Conservation (phyloP, 2,888 invertebrate genomes). For the Smittia sp. region DNA sequence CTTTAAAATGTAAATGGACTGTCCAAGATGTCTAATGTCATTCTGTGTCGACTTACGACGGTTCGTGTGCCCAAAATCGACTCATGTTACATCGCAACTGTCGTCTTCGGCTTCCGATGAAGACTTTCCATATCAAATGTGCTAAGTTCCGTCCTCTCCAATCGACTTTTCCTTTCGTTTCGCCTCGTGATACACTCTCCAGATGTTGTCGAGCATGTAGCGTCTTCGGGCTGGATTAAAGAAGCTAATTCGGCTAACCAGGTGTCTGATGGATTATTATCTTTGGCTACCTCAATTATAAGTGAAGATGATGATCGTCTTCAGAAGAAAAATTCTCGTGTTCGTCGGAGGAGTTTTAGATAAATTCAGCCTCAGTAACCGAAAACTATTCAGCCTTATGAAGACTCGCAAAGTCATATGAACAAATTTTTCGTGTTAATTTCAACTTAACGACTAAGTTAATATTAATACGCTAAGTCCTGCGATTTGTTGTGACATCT, state of each 20-base stretch:
- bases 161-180: slow-evolving; percentile 17
- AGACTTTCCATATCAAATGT: background rate
- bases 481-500: slow-evolving; percentile 7
- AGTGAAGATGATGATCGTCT: too few species aligned
- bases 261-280: too few species aligned
- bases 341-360: too few species aligned
- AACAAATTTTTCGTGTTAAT: background rate
- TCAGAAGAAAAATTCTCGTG: too few species aligned
- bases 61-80: slow-evolving; percentile 31
- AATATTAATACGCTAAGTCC: background rate
- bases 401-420: too few species aligned
- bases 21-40: slow-evolving; percentile 27
- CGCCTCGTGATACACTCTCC: slow-evolving; percentile 39
- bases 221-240: background rate
- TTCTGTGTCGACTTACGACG: slow-evolving; percentile 24
- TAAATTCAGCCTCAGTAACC: too few species aligned
- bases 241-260: background rate
- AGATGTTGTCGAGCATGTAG: slow-evolving; percentile 30
- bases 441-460: background rate
- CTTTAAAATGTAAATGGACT: slow-evolving; percentile 29
- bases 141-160: background rate
- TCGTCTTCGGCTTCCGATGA: slow-evolving; percentile 15
- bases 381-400: too few species aligned
- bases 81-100: slow-evolving; percentile 39
- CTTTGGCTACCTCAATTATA: too few species aligned